Percentiles rank a stretch among this genome's conserved stretches.
These are phyloP conservation scores for Ciconia nigra DNA, from an alignment of 2,797 vertebrate genomes.

Conservation along the genomic window DNA sequence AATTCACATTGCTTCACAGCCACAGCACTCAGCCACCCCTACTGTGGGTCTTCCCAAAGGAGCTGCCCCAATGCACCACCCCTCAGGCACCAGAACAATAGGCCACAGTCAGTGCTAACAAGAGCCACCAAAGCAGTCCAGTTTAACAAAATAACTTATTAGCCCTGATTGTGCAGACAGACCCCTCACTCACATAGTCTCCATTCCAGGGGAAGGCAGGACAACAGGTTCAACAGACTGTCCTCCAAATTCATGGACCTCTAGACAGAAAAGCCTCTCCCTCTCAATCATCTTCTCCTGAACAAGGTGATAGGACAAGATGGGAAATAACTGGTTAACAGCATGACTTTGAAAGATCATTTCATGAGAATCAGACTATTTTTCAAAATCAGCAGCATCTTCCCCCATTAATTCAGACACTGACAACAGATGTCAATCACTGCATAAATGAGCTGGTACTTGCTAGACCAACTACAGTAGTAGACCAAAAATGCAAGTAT, in stretches of 20 bases:
- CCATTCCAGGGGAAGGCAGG: not conserved
- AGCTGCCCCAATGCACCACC: accelerated
- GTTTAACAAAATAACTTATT: not conserved
- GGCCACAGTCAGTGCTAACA: not conserved
- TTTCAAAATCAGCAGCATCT: not conserved
- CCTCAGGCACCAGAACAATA: not conserved
- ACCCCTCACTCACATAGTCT: not conserved
- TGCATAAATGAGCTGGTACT: not conserved
- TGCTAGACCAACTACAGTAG: not conserved
- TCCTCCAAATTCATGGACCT: not conserved
- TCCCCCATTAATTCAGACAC: not conserved
- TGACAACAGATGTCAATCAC: not conserved
- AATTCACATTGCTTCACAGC: not conserved
- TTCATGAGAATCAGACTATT: not conserved
- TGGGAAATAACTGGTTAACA: not conserved
- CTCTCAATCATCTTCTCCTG: not conserved
- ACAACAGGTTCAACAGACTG: not conserved
- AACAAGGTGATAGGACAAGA: not conserved
- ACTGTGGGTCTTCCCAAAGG: not conserved
- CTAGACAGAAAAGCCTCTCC: not conserved
- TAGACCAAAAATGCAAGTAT: not conserved
- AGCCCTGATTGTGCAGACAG: not conserved
- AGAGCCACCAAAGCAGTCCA: not conserved
- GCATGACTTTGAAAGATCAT: not conserved
- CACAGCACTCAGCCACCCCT: not conserved